Conservation (phyloP, 1,140 invertebrate species). For the Belonocnema kinseyi region DNA sequence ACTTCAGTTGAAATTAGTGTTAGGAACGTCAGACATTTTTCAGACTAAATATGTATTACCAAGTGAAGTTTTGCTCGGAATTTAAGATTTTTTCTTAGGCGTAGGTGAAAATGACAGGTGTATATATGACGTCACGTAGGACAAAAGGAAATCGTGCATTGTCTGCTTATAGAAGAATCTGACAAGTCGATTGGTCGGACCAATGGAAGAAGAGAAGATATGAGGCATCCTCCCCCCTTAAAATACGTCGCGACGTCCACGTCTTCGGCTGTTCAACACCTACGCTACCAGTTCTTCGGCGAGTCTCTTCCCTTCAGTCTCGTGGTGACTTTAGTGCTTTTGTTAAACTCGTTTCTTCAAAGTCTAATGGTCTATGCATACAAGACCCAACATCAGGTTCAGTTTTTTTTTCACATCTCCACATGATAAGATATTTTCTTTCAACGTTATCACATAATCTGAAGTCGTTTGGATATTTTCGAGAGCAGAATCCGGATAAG, state of each 20-base stretch:
- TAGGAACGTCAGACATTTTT: too few relatives aligned
- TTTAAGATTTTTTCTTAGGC: too few relatives aligned
- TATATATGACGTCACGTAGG: neutral
- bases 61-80: too few relatives aligned
- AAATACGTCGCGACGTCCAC: constrained; percentile 50
- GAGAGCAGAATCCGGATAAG: too few relatives aligned
- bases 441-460: too few relatives aligned
- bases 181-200: constrained; percentile 47
- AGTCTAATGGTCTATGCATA: neutral
- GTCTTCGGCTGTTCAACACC: constrained; percentile 60
- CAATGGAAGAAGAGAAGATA: constrained; percentile 58
- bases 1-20: too few relatives aligned
- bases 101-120: neutral
- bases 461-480: too few relatives aligned
- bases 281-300: constrained; percentile 66
- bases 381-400: too few relatives aligned
- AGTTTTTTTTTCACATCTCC: too few relatives aligned
- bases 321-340: constrained; percentile 48
- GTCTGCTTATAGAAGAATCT: constrained; percentile 33
- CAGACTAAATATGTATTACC: too few relatives aligned
- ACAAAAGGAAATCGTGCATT: neutral
- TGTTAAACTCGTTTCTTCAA: neutral
- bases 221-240: constrained; percentile 58
- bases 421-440: too few relatives aligned
- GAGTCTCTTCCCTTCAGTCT: constrained; percentile 54